Percentiles rank a stretch among this genome's conserved stretches.
These are phyloP conservation scores for Hydrozoanthus gracilis DNA, from an alignment of 92 coral and sea anemone genomes.

Conservation along the genomic window DNA sequence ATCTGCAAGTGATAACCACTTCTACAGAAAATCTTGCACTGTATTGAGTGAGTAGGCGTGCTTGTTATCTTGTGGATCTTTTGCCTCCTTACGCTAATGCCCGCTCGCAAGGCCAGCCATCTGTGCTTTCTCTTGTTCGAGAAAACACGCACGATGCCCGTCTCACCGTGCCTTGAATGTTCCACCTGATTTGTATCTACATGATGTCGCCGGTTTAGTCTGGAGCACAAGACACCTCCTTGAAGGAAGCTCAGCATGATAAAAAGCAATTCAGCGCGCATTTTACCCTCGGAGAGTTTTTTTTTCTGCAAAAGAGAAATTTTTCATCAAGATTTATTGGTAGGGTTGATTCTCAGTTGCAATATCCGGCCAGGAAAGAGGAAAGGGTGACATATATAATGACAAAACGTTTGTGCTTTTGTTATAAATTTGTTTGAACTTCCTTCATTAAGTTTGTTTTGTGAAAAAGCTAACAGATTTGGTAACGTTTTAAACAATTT, in stretches of 20 bases:
- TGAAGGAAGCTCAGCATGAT: slow-evolving; percentile 7
- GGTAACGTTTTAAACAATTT: no score
- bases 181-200: slow-evolving; percentile 13
- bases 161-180: neutral
- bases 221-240: neutral
- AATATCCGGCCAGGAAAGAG: neutral
- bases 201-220: neutral
- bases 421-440: no score
- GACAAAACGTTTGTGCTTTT: no score
- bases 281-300: neutral
- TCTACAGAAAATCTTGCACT: slow-evolving; percentile 84
- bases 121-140: slow-evolving; percentile 6
- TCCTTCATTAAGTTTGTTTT: no score
- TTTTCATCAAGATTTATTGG: neutral
- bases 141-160: slow-evolving; percentile 9
- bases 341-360: neutral
- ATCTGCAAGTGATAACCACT: slow-evolving; percentile 94
- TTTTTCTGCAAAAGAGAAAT: neutral
- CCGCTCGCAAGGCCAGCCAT: slow-evolving; percentile 27
- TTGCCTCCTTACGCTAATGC: slow-evolving; percentile 47
- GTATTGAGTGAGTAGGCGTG: slow-evolving; percentile 78
- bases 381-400: no score
- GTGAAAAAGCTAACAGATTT: no score
- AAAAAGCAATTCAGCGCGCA: neutral
- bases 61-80: slow-evolving; percentile 60